A percentile compares a stretch with the other conserved stretches of the same genome.
Evolutionary conservation across 2,797 vertebrate genomes (phyloP).

Genomic region (Paramormyrops hopkinsi): DNA sequence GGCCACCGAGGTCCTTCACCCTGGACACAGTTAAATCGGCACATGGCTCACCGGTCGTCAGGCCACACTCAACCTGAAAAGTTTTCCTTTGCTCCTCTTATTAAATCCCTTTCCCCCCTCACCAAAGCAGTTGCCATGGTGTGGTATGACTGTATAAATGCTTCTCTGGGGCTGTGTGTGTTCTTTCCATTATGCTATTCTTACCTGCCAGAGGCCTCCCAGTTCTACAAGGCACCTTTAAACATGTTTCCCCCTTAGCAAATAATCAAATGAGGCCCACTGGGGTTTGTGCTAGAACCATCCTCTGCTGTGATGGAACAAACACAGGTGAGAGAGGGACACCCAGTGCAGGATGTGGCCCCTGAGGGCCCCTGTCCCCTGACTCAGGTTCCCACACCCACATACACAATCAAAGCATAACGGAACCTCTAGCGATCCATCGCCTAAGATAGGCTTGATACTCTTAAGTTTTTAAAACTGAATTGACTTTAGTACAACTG

Average conservation of each 20-base stretch:
- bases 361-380: background rate
- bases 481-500: background rate
- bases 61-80: background rate
- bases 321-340: background rate
- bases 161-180: background rate
- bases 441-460: background rate
- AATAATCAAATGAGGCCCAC: background rate
- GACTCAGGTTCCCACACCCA: background rate
- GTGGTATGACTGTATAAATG: background rate
- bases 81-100: background rate
- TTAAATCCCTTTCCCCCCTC: background rate
- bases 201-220: background rate
- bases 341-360: background rate
- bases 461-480: background rate
- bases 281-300: background rate
- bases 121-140: background rate
- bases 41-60: background rate
- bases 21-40: background rate
- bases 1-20: no score
- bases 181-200: constrained; percentile 16
- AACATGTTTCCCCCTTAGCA: background rate
- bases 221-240: background rate
- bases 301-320: background rate
- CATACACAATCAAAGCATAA: background rate
- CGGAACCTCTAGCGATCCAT: background rate